Evolutionary conservation across 1,140 invertebrate species (phyloP), one percentile per base, ranked within the genome.

Genomic region (Muscidifurax raptorellus): DNA sequence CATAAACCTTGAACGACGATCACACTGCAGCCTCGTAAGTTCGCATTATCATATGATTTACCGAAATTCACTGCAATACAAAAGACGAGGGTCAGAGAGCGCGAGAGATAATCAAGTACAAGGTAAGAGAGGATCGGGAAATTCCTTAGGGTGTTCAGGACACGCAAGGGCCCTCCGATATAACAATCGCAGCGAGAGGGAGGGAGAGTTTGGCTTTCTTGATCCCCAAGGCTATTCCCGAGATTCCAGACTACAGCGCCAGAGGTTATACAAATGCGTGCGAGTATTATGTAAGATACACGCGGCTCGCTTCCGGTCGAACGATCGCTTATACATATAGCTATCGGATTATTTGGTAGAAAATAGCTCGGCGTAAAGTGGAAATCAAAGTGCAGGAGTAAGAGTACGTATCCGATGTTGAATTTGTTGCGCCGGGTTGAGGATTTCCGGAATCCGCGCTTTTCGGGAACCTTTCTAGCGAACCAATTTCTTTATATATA

Each of bases 191-290:
- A n/a, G 52, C 2, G 44, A 47, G 44, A 18, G 44, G 12, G 44
- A 15, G 44, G 12, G 47, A 36, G 69, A 85, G 72, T 85, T 79
- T 79, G 83, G 83, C 30, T 85, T 85, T 76, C 44, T 18, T 47
- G 84, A 84, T 86, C 80, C 87, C 80, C 28, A 25, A 47, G 83
- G 83, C 66, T 76, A 75, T 74, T 82, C 67, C 44, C 22, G 79
- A 87, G 81, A 87, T 85, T 86, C 40, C 67, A 44, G 25, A 76
- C 15, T 82, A 47, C 28, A 47, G 4, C 9, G 64, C 83, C 59
- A 32, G 47, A 18, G 25, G 0, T n/a, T n/a, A n/a, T 69, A 69
- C 66, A 18, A 28, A 69, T 69, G 13, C 28, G 22, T 18, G 18
- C 22, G 18, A 4, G 18, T 59, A 59, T 40, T 59, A 59, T 59